Percentiles rank a stretch among this genome's conserved stretches.
These are phyloP conservation scores for Microctenopoma stevenorrisi DNA, from an alignment of 2,797 vertebrate genomes.

Conservation along the genomic window DNA sequence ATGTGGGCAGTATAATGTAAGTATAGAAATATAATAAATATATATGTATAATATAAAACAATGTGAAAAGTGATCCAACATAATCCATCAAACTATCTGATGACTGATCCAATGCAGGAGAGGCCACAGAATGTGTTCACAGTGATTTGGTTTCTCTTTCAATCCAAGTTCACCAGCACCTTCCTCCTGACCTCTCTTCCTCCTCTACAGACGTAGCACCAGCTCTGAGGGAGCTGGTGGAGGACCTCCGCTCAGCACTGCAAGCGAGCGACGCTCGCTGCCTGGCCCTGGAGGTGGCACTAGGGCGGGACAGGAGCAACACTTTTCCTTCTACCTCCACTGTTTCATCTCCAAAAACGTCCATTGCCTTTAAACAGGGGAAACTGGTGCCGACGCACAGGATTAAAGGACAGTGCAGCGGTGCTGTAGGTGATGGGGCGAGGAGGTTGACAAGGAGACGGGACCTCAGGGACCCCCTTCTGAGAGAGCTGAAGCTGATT, in stretches of 20 bases:
- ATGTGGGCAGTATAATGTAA: too few relatives aligned
- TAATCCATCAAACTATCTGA: too few relatives aligned
- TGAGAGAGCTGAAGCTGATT: conserved; percentile 83
- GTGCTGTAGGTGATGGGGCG: conserved; percentile 7
- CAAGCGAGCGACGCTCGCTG: conserved; percentile 86
- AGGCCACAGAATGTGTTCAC: background rate
- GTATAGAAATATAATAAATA: too few relatives aligned
- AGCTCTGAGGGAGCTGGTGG: conserved; percentile 85
- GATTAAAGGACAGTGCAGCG: conserved; percentile 39
- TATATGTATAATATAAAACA: too few relatives aligned
- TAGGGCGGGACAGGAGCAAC: conserved; percentile 55
- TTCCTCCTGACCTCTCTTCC: background rate
- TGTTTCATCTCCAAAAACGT: conserved; percentile 17
- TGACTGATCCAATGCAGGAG: too few relatives aligned
- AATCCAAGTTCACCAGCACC: background rate
- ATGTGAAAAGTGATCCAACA: too few relatives aligned
- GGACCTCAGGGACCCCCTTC: conserved; percentile 72
- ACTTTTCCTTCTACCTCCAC: background rate
- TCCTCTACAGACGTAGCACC: conserved; percentile 67
- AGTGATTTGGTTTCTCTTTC: conserved; percentile 1
- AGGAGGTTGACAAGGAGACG: conserved; percentile 37
- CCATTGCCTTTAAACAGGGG: conserved; percentile 44
- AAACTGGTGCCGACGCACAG: conserved; percentile 58
- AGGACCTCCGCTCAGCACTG: conserved; percentile 84
- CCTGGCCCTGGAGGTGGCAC: conserved; percentile 83